These are phyloP conservation scores for Drosophila lacicola DNA, from an alignment of 2,888 invertebrate species.

Conservation along the genomic window DNA sequence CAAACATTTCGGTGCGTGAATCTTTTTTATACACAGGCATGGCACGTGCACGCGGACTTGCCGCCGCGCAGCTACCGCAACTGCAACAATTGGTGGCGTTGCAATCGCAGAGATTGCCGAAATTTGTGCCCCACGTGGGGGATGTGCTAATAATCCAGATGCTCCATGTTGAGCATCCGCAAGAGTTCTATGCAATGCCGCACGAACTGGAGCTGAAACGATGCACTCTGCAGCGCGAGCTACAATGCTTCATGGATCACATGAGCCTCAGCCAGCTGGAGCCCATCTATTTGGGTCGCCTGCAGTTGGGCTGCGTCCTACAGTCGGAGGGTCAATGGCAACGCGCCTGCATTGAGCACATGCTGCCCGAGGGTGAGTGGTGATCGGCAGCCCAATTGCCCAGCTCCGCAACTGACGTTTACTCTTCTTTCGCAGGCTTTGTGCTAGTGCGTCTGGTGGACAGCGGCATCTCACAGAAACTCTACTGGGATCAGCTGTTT, in stretches of 20 bases:
- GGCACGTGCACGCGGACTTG: conserved; percentile 51
- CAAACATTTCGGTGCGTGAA: conserved; percentile 84
- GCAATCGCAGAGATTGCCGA: conserved; percentile 25
- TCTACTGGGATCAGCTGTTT: conserved; percentile 86
- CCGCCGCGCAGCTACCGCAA: not conserved
- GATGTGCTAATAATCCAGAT: conserved; percentile 86
- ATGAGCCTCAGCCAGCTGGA: conserved; percentile 30
- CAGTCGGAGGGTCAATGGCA: conserved; percentile 72
- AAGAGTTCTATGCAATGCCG: conserved; percentile 88
- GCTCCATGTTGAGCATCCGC: conserved; percentile 88
- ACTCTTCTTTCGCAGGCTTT: conserved; percentile 46
- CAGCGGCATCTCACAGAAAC: conserved; percentile 87
- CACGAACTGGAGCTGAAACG: conserved; percentile 13
- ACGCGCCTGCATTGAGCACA: conserved; percentile 76
- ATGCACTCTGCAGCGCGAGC: conserved; percentile 22
- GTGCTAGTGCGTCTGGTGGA: conserved; percentile 86
- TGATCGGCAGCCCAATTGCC: not conserved
- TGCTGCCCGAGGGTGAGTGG: conserved; percentile 66
- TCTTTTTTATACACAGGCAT: conserved; percentile 83
- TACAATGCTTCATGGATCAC: conserved; percentile 57
- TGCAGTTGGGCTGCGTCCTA: conserved; percentile 75
- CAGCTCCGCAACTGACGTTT: not conserved
- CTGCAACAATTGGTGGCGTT: conserved; percentile 42
- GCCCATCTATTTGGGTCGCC: conserved; percentile 79
- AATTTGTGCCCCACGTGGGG: conserved; percentile 27